Evolutionary conservation across 2,797 vertebrate species (phyloP).

Genomic region (Vespertilio murinus): DNA sequence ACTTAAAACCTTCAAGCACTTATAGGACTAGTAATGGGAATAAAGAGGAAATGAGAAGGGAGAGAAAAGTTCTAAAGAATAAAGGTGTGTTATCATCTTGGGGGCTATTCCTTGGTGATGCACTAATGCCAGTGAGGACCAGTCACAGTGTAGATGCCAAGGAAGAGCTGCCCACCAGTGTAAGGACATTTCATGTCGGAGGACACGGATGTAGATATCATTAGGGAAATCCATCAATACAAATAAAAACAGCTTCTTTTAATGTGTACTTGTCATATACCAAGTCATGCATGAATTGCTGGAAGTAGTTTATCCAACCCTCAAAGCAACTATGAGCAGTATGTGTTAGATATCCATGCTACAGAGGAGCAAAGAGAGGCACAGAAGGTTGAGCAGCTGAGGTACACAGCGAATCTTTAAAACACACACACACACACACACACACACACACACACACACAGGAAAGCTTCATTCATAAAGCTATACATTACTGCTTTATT

Average conservation of each 20-base stretch:
- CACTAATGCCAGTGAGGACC: too few relatives aligned
- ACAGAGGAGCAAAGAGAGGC: not conserved
- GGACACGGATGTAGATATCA: not conserved
- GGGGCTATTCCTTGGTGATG: not conserved
- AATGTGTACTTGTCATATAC: not conserved
- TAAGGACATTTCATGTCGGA: not conserved
- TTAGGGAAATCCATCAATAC: not conserved
- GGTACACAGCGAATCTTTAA: not conserved
- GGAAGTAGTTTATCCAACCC: not conserved
- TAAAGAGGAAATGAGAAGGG: not conserved
- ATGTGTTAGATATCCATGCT: accelerated
- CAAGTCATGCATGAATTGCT: not conserved
- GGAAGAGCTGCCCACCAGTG: not conserved
- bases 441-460: not conserved
- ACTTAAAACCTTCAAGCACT: not conserved
- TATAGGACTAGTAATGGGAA: not conserved
- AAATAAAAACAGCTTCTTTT: not conserved
- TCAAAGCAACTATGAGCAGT: not conserved
- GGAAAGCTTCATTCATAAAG: not conserved
- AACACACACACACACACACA: not conserved
- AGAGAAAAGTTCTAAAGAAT: not conserved
- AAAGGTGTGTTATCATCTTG: not conserved
- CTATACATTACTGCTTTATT: not conserved
- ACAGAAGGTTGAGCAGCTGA: not conserved
- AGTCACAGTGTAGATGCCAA: not conserved